Evolutionary conservation across 2,113 vertebrate genomes (phyloP).

Genomic region (Steatornis caripensis): DNA sequence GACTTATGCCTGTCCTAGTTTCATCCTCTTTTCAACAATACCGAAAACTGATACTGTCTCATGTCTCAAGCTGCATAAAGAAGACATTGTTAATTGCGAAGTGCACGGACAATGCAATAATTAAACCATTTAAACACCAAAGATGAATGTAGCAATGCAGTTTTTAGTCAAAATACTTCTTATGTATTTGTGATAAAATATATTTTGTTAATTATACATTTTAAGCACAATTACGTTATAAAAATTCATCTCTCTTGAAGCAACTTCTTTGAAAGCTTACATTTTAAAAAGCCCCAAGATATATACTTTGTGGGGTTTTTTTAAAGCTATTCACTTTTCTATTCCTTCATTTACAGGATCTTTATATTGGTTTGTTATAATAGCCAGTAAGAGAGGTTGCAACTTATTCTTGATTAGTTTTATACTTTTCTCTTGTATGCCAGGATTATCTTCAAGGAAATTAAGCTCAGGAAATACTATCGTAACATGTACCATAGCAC

Average conservation of each 20-base stretch:
- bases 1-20: accelerated
- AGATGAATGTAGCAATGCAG: background rate
- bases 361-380: background rate
- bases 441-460: background rate
- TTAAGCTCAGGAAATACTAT: background rate
- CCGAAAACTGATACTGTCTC: background rate
- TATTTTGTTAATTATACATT: background rate
- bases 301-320: background rate
- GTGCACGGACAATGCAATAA: background rate
- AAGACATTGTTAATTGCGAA: background rate
- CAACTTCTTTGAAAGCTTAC: background rate
- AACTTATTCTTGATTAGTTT: background rate
- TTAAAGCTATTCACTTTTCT: background rate
- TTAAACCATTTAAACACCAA: background rate
- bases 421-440: background rate
- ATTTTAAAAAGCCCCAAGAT: background rate
- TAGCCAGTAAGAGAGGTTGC: background rate
- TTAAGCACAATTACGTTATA: background rate
- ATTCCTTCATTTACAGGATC: background rate
- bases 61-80: background rate
- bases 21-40: background rate
- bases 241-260: background rate
- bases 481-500: background rate
- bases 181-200: background rate
- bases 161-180: background rate